A percentile compares a stretch with the other conserved stretches of the same genome.
phyloP scores from a whole-genome alignment of 2,113 vertebrate genomes.

The Dendrocopos noguchii region DNA sequence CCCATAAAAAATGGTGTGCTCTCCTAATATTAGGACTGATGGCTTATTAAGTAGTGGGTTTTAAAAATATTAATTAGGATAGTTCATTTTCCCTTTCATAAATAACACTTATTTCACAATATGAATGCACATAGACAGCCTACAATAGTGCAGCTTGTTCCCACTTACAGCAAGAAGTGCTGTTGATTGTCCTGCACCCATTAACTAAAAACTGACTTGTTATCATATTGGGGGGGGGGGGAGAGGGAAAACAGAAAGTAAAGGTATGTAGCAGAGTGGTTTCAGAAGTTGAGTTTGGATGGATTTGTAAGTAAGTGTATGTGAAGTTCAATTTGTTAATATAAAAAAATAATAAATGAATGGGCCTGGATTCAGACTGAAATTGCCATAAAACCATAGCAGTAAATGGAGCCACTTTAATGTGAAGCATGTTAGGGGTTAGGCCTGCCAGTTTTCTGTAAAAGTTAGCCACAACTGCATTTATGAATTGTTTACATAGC shows the following conservation, averaged over 20 bases:
- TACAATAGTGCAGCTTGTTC: background rate
- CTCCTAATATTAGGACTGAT: background rate
- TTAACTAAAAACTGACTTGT: background rate
- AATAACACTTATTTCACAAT: background rate
- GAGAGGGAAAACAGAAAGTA: background rate
- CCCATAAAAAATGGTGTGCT: background rate
- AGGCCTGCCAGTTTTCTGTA: background rate
- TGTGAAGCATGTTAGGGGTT: background rate
- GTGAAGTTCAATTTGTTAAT: background rate
- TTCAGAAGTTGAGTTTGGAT: background rate
- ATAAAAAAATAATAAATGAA: background rate
- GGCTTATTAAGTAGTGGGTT: background rate
- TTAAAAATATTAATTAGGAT: background rate
- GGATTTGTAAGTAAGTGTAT: background rate
- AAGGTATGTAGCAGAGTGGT: background rate
- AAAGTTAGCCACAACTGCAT: background rate
- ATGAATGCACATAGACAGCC: background rate
- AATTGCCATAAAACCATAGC: background rate
- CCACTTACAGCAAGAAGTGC: background rate
- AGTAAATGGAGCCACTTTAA: background rate
- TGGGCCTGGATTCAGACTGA: background rate
- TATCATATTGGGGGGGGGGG: background rate
- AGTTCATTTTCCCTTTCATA: background rate
- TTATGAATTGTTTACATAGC: background rate
- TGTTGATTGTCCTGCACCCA: background rate